A percentile compares a stretch with the other conserved stretches of the same genome.
These are phyloP conservation scores for Aphelenchoides bicaudatus DNA, from an alignment of 2,888 invertebrate species.

Conservation along the genomic window DNA sequence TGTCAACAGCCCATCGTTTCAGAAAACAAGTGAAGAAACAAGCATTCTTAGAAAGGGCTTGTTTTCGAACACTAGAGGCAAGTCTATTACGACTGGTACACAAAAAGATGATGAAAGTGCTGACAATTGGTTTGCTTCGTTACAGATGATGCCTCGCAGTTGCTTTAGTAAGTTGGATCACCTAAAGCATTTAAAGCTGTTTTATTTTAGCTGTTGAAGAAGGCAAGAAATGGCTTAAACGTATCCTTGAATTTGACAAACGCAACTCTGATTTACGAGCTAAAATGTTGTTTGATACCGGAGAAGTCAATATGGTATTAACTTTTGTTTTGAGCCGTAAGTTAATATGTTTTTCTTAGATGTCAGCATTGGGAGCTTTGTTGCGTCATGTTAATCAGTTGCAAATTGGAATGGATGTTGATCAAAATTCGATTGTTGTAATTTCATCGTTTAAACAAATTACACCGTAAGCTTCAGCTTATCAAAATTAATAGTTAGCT, in stretches of 20 bases:
- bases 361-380: conserved; percentile 53
- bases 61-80: too few species aligned
- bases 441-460: conserved; percentile 42
- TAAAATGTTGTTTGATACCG: conserved; percentile 8
- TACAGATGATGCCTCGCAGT: conserved; percentile 10
- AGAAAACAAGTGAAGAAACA: not conserved
- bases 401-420: conserved; percentile 48
- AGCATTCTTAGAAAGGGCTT: too few species aligned
- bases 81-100: not conserved
- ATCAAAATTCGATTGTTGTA: conserved; percentile 37
- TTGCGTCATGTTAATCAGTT: conserved; percentile 48
- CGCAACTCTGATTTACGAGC: conserved; percentile 6
- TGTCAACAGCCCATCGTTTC: not conserved
- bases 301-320: conserved; percentile 10
- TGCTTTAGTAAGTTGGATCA: conserved; percentile 2
- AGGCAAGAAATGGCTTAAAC: conserved; percentile 18
- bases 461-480: conserved; percentile 16
- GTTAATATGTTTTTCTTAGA: conserved; percentile 30
- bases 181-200: not conserved
- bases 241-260: conserved; percentile 12
- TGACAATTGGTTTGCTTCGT: not conserved
- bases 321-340: not conserved
- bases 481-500: too few species aligned
- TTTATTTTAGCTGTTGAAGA: conserved; percentile 20
- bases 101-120: not conserved